phyloP scores from a whole-genome alignment of 2,113 vertebrate species.

The Morone chrysops region DNA sequence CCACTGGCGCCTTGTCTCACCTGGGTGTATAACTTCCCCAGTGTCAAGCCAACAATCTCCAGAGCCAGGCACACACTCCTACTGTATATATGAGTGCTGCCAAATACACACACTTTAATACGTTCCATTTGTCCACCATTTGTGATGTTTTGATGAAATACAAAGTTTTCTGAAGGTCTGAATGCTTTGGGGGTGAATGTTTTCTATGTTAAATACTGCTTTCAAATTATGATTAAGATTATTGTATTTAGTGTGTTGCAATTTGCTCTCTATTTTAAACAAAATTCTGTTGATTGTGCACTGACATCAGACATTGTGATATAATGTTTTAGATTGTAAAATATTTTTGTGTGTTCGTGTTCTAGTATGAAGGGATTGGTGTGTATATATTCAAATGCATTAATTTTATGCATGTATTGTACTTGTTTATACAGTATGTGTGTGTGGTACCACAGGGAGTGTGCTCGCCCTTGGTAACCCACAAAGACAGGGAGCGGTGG shows the following conservation, averaged over 20 bases:
- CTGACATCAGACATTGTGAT: not conserved
- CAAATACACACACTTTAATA: conserved; percentile 38
- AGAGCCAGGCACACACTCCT: conserved; percentile 23
- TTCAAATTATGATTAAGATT: not conserved
- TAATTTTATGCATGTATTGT: conserved; percentile 26
- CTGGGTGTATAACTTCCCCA: conserved; percentile 70
- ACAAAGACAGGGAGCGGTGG: conserved; percentile 55
- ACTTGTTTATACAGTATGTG: not conserved
- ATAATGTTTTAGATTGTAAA: not conserved
- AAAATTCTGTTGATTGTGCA: not conserved
- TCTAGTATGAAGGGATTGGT: not conserved
- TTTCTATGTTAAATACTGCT: conserved; percentile 18
- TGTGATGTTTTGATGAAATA: conserved; percentile 10
- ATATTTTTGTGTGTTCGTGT: not conserved
- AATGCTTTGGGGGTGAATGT: not conserved
- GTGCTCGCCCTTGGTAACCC: conserved; percentile 59
- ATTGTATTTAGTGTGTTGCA: not conserved
- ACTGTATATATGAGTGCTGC: conserved; percentile 48
- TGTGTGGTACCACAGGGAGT: conserved; percentile 40
- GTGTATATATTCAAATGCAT: conserved; percentile 14
- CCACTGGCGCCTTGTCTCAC: conserved; percentile 80
- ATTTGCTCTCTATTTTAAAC: not conserved
- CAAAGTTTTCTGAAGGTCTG: not conserved
- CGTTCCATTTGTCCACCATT: conserved; percentile 39
- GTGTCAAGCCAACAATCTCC: conserved; percentile 37